Conservation (phyloP, 1,140 invertebrate species). For the Diachasmimorpha longicaudata region DNA sequence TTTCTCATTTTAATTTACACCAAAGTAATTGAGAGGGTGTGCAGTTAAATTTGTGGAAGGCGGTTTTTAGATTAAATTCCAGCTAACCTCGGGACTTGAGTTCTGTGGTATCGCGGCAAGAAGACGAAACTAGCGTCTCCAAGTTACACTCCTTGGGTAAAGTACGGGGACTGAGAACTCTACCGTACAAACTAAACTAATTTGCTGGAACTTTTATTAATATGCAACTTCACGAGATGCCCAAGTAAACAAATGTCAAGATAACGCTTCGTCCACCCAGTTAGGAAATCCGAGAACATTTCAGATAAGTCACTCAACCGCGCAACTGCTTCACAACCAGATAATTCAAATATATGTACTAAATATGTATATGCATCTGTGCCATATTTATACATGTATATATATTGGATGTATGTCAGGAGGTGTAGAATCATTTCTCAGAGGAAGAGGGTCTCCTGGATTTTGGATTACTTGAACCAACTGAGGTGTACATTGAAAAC, state of each 20-base stretch:
- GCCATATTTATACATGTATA: too few species aligned
- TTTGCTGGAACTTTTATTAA: slow-evolving; percentile 52
- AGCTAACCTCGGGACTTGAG: neutral
- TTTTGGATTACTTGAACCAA: too few species aligned
- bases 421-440: too few species aligned
- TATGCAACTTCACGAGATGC: slow-evolving; percentile 39
- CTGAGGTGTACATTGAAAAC: neutral
- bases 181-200: slow-evolving; percentile 46
- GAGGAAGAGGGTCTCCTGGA: too few species aligned
- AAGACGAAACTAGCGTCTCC: slow-evolving; percentile 10
- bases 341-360: too few species aligned
- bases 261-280: slow-evolving; percentile 29
- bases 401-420: too few species aligned
- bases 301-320: neutral
- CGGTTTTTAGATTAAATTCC: slow-evolving; percentile 11
- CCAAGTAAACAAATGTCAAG: slow-evolving; percentile 40
- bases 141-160: slow-evolving; percentile 24
- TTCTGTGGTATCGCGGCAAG: neutral
- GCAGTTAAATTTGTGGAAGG: neutral
- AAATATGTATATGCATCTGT: too few species aligned
- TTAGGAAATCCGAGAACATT: neutral
- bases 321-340: neutral
- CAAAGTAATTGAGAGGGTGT: neutral
- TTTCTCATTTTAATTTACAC: neutral
- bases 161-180: slow-evolving; percentile 15